Base-by-base conservation (phyloP, 2,888 invertebrate genomes). In the Sipha maydis region DNA sequence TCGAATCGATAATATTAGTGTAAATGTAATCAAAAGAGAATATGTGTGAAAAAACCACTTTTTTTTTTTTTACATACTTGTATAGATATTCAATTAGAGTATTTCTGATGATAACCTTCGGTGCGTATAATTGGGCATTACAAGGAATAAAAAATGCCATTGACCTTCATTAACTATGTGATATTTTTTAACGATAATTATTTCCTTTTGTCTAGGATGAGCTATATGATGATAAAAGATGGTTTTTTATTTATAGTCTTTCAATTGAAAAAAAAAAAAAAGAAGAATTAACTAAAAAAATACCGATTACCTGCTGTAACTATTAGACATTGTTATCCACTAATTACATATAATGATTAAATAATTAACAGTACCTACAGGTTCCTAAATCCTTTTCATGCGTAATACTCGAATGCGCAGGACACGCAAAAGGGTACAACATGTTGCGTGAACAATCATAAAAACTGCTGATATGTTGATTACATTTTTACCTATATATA, bases 21-120 rank as follows among this genome's bases (percentile, higher is more conserved):
- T 48, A 14, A 11, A 48, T 48, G 0, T 14, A 48, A 48, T 14
- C 14, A 48, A 48, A 11, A 14, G 61, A 61, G 7, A 25, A 21
- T 25, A 25, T 8, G 61, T 21, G 4, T 61, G 21, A 61, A 9
- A 25, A 61, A 61, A 61, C 21, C 61, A 21, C 61, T 4, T 25
- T 7, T 21, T 21, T 21, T 21, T 61, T 61, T 61, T 61, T 25
- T 21, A 21, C 61, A 25, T 48, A 48, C 48, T 11, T 48, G 25
- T 61, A 69, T 69, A 69, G 25, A 67, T 8, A 7, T 38, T 38
- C 19, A 28, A 80, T 80, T 80, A 3, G 67, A 80, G 38, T 67
- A 80, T 1, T 14, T n/a, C n/a, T n/a, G 75, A 75, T 1, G 14
- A 69, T 41, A 71, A 83, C 82, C 82, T 83, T 83, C 71, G 25